A percentile compares a stretch with the other conserved stretches of the same genome.
Evolutionary conservation across 2,888 invertebrate species (phyloP).

Genomic region (Nomada flava): DNA sequence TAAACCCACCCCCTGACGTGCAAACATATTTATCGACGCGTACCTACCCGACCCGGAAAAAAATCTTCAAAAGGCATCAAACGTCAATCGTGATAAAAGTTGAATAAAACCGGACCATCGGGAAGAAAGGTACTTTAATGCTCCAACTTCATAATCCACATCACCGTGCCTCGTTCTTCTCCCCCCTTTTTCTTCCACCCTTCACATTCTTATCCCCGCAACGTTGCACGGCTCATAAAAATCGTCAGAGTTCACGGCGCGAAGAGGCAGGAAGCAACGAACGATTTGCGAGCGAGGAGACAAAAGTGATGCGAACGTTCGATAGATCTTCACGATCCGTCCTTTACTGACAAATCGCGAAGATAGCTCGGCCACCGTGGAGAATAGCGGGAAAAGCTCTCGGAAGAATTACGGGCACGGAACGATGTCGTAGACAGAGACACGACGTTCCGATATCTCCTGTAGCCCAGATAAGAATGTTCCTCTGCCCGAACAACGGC

Average conservation of each 20-base stretch:
- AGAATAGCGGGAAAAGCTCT: slow-evolving; percentile 74
- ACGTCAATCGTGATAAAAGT: slow-evolving; percentile 41
- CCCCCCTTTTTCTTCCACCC: background rate
- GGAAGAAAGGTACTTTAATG: slow-evolving; percentile 23
- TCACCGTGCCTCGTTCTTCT: slow-evolving; percentile 5
- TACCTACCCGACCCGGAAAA: background rate
- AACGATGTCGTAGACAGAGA: slow-evolving; percentile 78
- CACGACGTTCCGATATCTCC: slow-evolving; percentile 73
- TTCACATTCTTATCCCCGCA: background rate
- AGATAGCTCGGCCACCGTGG: slow-evolving; percentile 73
- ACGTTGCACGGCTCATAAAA: slow-evolving; percentile 52
- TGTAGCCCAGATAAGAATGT: slow-evolving; percentile 75
- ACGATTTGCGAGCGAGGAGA: slow-evolving; percentile 25
- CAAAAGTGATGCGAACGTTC: slow-evolving; percentile 46
- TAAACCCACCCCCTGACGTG: background rate
- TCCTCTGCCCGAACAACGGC: slow-evolving; percentile 36
- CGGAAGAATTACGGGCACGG: slow-evolving; percentile 76
- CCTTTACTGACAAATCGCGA: slow-evolving; percentile 77
- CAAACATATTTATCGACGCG: slow-evolving; percentile 19
- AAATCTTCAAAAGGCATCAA: slow-evolving; percentile 39
- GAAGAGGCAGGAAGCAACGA: slow-evolving; percentile 2
- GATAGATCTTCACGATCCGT: slow-evolving; percentile 51
- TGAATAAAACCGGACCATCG: slow-evolving; percentile 31
- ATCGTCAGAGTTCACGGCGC: slow-evolving; percentile 21
- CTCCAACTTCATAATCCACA: slow-evolving; percentile 45